Evolutionary conservation across 2,888 invertebrate species (phyloP).

Genomic region (Cryptocheilus praepositus): DNA sequence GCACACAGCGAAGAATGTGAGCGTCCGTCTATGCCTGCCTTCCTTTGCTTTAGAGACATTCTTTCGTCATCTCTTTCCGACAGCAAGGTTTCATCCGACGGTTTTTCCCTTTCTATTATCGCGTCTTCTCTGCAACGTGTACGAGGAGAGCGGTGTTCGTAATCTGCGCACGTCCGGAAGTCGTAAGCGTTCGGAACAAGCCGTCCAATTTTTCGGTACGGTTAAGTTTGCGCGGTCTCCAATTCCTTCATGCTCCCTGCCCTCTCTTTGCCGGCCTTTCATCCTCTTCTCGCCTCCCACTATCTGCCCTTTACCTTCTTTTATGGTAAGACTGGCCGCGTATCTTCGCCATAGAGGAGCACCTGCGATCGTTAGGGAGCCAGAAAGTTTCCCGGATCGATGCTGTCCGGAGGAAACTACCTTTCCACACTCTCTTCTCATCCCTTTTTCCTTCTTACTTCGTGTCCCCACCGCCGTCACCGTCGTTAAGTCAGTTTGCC

Average conservation of each 20-base stretch:
- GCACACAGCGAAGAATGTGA: no score
- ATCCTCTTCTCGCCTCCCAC: slow-evolving; percentile 15
- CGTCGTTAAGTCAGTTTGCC: slow-evolving; percentile 51
- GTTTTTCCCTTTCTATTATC: no score
- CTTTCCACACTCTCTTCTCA: slow-evolving; percentile 19
- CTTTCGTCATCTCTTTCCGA: no score
- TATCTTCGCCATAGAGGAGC: slow-evolving; percentile 50
- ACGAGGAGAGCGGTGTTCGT: slow-evolving; percentile 33
- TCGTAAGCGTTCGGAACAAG: slow-evolving; percentile 66
- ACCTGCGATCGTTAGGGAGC: slow-evolving; percentile 61
- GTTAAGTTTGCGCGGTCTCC: slow-evolving; percentile 62
- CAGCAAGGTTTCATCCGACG: no score
- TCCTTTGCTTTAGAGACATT: no score
- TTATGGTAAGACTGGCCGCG: slow-evolving; percentile 23
- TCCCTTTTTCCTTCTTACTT: neutral
- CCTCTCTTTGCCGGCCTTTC: slow-evolving; percentile 3
- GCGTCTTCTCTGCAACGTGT: no score
- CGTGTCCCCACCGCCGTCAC: slow-evolving; percentile 28
- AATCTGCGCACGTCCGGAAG: slow-evolving; percentile 64
- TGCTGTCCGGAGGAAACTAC: slow-evolving; percentile 43
- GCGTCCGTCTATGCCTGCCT: no score
- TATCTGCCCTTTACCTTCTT: slow-evolving; percentile 26
- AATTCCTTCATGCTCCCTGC: slow-evolving; percentile 48
- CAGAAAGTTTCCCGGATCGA: slow-evolving; percentile 64
- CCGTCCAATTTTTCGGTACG: slow-evolving; percentile 68